Evolutionary conservation across 2,888 invertebrate species (phyloP).

Genomic region (Tachina fera): DNA sequence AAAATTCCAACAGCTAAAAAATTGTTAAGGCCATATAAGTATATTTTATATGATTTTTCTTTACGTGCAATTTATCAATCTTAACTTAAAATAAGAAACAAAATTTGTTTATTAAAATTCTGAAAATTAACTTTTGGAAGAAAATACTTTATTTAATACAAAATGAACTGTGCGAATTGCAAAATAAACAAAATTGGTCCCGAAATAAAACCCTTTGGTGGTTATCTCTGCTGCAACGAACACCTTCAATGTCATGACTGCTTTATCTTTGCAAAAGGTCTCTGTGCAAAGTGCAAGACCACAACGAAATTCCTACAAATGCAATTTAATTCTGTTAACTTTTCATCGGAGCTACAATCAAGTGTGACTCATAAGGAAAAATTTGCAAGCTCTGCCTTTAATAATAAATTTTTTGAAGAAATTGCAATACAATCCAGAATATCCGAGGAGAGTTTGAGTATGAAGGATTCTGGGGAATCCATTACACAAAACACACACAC

Average conservation of each 20-base stretch:
- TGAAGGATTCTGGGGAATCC: slow-evolving; percentile 60
- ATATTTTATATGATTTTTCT: slow-evolving; percentile 32
- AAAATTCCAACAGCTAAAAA: slow-evolving; percentile 21
- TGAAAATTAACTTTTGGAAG: neutral
- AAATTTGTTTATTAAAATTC: slow-evolving; percentile 8
- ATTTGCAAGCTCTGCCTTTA: slow-evolving; percentile 27
- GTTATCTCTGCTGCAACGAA: slow-evolving; percentile 70
- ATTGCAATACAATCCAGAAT: slow-evolving; percentile 70
- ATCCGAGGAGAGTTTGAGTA: slow-evolving; percentile 70
- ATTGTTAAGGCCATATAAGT: neutral
- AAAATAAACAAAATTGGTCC: slow-evolving; percentile 71
- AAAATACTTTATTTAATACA: slow-evolving; percentile 23
- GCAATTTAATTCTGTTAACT: slow-evolving; percentile 45
- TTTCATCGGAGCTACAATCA: neutral
- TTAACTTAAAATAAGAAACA: neutral
- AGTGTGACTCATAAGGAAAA: slow-evolving; percentile 24
- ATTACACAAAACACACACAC: neutral
- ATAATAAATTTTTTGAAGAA: slow-evolving; percentile 62
- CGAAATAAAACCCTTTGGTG: slow-evolving; percentile 66
- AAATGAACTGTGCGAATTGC: slow-evolving; percentile 72
- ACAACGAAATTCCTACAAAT: slow-evolving; percentile 68
- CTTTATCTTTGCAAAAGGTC: slow-evolving; percentile 28
- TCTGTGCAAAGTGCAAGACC: slow-evolving; percentile 60
- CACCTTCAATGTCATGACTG: slow-evolving; percentile 71
- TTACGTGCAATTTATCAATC: neutral